Evolutionary conservation across 2,113 vertebrate genomes (phyloP), one percentile per base, ranked within the genome.

Genomic region (Cariama cristata): DNA sequence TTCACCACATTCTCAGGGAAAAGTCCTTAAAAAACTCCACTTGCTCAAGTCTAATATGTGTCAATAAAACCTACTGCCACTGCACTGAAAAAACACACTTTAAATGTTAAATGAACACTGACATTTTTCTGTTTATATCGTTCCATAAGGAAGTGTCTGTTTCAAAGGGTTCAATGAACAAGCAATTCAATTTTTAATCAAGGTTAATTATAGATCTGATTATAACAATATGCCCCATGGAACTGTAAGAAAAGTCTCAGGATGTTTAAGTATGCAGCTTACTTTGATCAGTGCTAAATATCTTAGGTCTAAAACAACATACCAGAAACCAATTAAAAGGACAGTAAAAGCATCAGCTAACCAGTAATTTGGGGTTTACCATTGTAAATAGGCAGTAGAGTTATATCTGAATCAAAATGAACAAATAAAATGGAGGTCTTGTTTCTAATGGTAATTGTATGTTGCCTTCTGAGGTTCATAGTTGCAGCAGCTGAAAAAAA

Each of bases 101-200:
- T 35, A 79, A 64, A 55, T 42, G n/a, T 52, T 93, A 88, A 95
- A 91, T 30, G n/a, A 86, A 53, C 49, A n/a, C 32, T 1, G n/a
- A 28, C 12, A 20, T 38, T 79, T 91, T 45, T 11, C 56, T 88
- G 26, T 28, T 75, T 55, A 28, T 33, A n/a, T 28, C 0, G 0
- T 63, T 72, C 71, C 30, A 30, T 47, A 23, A 81, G 74, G 53
- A 92, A 22, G 8, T 28, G 83, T 38, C 33, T 52, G 16, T 32
- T 93, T 56, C 69, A 32, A 44, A 91, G 44, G 7, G 21, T 49
- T 60, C 52, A 49, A 28, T 55, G 50, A 94, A 75, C 9, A 74
- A 63, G 26, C 14, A 93, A 86, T 81, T 79, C 64, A 40, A 35
- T 59, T 92, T 92, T 93, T 88, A 95, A 80, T 95, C 68, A 49